Evolutionary conservation across 2,113 vertebrate genomes (phyloP).

Genomic region (Coracopsis vasa): DNA sequence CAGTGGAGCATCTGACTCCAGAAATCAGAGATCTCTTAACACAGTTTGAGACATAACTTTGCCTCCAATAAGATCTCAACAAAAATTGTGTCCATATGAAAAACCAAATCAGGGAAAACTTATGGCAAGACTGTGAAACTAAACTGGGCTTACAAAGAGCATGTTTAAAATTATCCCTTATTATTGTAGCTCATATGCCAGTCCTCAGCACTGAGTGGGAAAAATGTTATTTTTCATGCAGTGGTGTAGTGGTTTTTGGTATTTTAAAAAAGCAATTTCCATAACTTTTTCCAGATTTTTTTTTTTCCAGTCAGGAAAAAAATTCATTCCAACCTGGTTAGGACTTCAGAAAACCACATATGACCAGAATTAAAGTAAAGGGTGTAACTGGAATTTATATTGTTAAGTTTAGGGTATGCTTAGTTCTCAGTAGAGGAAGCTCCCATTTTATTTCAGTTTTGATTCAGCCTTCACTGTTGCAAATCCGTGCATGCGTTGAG

Average conservation of each 20-base stretch:
- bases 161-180: neutral
- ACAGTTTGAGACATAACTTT: constrained; percentile 89
- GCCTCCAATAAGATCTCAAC: neutral
- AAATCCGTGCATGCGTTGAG: neutral
- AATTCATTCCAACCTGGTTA: neutral
- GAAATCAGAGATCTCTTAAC: constrained; percentile 92
- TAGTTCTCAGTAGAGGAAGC: neutral
- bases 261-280: neutral
- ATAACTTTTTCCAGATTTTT: neutral
- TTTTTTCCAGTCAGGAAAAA: neutral
- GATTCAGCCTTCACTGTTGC: neutral
- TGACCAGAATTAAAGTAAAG: neutral
- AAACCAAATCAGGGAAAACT: neutral
- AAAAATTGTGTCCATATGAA: neutral
- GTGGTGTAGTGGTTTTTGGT: neutral
- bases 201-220: neutral
- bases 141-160: accelerated
- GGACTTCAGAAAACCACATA: neutral
- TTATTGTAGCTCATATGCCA: neutral
- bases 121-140: neutral
- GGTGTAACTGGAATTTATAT: neutral
- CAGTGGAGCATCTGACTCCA: constrained; percentile 87
- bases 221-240: neutral
- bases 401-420: neutral
- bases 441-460: neutral